Conservation (phyloP, 2,797 vertebrate species). For the Mycteria americana region DNA sequence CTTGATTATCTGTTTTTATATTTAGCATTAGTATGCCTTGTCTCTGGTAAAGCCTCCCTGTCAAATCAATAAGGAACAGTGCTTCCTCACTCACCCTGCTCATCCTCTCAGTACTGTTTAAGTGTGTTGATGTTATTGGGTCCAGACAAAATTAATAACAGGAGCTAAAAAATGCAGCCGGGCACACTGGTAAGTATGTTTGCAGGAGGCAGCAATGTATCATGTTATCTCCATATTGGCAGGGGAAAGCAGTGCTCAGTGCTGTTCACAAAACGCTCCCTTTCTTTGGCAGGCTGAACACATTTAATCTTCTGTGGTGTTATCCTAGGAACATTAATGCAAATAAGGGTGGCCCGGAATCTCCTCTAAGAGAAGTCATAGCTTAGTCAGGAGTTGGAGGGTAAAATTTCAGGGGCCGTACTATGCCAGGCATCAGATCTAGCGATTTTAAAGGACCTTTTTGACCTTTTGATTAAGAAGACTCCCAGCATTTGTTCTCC, state of each 20-base stretch:
- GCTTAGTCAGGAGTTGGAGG: not conserved
- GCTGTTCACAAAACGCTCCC: not conserved
- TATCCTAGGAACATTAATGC: not conserved
- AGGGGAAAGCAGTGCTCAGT: not conserved
- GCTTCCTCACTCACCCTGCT: not conserved
- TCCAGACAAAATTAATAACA: not conserved
- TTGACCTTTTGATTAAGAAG: conserved; percentile 35
- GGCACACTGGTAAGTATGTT: not conserved
- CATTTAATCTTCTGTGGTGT: not conserved
- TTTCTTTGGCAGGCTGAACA: not conserved
- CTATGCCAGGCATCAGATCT: not conserved
- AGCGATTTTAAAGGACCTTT: not conserved
- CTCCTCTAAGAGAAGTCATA: not conserved
- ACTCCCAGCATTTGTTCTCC: not conserved
- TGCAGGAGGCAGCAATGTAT: not conserved
- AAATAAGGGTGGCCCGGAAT: not conserved
- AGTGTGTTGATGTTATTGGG: not conserved
- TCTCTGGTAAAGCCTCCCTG: not conserved
- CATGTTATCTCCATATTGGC: not conserved
- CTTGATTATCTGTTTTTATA: not conserved
- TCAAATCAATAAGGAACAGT: not conserved
- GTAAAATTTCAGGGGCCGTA: not conserved
- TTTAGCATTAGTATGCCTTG: not conserved
- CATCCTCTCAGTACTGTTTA: not conserved
- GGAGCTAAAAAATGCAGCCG: not conserved